A percentile compares a stretch with the other conserved stretches of the same genome.
These are phyloP conservation scores for Calonectris borealis DNA, from an alignment of 2,113 vertebrate species.

Conservation along the genomic window DNA sequence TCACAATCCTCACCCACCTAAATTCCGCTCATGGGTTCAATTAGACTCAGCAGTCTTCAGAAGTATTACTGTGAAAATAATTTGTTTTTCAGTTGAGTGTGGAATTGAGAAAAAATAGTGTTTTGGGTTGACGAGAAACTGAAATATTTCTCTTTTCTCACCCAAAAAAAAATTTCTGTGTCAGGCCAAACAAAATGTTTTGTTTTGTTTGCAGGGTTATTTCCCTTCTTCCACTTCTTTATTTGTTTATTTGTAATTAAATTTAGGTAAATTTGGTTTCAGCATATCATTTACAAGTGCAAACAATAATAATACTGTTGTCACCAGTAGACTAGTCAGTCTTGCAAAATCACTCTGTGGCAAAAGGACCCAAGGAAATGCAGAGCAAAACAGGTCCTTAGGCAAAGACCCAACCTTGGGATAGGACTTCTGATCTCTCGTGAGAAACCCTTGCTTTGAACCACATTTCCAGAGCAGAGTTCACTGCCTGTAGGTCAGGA, in stretches of 20 bases:
- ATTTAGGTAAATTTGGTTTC: conserved; percentile 45
- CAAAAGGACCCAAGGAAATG: background rate
- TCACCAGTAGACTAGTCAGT: background rate
- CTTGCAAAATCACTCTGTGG: conserved; percentile 16
- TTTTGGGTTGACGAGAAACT: background rate
- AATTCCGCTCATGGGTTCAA: background rate
- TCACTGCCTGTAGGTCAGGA: conserved; percentile 27
- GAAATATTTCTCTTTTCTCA: conserved; percentile 3
- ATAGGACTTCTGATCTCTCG: background rate
- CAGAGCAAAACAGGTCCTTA: conserved; percentile 17
- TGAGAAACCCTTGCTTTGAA: conserved; percentile 23
- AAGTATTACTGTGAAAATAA: background rate
- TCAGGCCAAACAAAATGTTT: conserved; percentile 30
- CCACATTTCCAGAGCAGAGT: conserved; percentile 14
- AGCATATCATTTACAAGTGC: background rate
- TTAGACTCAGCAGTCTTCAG: background rate
- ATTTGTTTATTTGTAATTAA: conserved; percentile 11
- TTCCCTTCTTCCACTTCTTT: background rate
- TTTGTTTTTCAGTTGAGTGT: background rate
- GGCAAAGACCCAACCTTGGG: background rate
- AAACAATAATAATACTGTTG: background rate
- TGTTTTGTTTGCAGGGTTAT: background rate
- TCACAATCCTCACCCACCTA: conserved; percentile 4
- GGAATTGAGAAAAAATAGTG: background rate
- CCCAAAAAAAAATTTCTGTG: background rate